Base-by-base conservation (phyloP, 2,888 invertebrate genomes). In the Zaprionus lineosus region DNA sequence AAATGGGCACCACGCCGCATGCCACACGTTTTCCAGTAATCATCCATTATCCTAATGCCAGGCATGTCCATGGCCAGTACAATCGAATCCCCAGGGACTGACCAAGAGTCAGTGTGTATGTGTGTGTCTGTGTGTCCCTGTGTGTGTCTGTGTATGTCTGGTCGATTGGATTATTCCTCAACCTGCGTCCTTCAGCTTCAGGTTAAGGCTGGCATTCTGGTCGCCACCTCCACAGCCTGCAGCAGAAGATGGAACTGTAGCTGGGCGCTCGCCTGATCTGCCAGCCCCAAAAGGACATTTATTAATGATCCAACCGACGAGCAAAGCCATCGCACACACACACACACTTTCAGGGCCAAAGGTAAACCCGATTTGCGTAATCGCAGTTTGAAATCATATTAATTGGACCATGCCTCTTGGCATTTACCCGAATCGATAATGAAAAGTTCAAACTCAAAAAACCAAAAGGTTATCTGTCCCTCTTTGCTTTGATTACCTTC, bases 41-140 rank as follows among this genome's bases (percentile, higher is more conserved):
- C 87, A 87, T 86, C 79, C 75, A 86, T 86, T 87, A 86, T 87
- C 74, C 74, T 79, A 87, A 86, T 86, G 86, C 81, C 79, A 67
- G 60, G 37, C 66, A 69, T 65, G 81, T 81, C 62, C 81, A 60
- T 37, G 65, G 48, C 59, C 60, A 65, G 50, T 14, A 55, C 67
- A 26, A n/a, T 37, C 50, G 39, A 31, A 48, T 66, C 66, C 61
- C 77, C 34, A 53, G 70, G 51, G 84, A 61, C 39, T 50, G 73
- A 50, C 61, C 68, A 39, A 39, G 36, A 28, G 18, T 46, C 43
- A 55, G 39, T 41, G 36, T 36, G 29, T n/a, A n/a, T n/a, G n/a
- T n/a, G n/a, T 50, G 33, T 29, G 31, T 39, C 15, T 41, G 19
- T 39, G 56, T 21, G 36, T 28, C n/a, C n/a, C n/a, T 11, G 36